These are phyloP conservation scores for Tromatobia lineatoria DNA, from an alignment of 2,888 invertebrate species.

Conservation along the genomic window DNA sequence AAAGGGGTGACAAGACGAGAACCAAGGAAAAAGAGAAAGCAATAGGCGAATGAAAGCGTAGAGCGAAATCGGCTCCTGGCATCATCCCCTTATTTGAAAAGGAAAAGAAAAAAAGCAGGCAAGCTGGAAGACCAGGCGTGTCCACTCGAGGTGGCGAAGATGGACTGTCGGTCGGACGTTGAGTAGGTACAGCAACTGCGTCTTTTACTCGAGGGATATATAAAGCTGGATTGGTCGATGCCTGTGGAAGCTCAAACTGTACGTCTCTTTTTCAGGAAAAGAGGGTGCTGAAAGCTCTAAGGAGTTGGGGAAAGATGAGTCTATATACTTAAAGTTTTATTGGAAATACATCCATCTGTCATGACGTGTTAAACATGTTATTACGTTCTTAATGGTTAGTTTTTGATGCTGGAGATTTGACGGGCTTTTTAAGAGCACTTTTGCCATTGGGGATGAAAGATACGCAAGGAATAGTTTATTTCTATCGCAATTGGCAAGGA, in stretches of 20 bases:
- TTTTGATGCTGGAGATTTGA: neutral
- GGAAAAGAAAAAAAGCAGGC: neutral
- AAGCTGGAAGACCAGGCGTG: neutral
- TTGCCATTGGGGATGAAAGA: neutral
- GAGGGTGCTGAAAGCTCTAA: conserved; percentile 6
- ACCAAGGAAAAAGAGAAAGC: conserved; percentile 1
- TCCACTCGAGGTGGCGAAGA: conserved; percentile 19
- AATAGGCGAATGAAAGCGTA: conserved; percentile 23
- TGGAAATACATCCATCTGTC: conserved; percentile 4
- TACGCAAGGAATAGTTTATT: neutral
- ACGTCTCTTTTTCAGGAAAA: conserved; percentile 5
- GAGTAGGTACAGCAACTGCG: neutral
- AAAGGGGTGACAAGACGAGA: neutral
- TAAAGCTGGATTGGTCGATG: conserved; percentile 17
- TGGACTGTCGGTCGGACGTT: conserved; percentile 26
- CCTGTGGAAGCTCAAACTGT: neutral
- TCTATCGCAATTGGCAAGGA: neutral
- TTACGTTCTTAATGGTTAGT: neutral
- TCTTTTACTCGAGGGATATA: conserved; percentile 31
- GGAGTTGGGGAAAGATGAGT: conserved; percentile 4
- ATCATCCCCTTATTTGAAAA: neutral
- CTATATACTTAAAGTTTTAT: conserved; percentile 21
- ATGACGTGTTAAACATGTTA: conserved; percentile 1
- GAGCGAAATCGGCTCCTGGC: conserved; percentile 20
- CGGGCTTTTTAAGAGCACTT: neutral